Percentiles rank a stretch among this genome's conserved stretches.
phyloP scores from a whole-genome alignment of 2,888 invertebrate genomes.

The Coelopa pilipes region DNA sequence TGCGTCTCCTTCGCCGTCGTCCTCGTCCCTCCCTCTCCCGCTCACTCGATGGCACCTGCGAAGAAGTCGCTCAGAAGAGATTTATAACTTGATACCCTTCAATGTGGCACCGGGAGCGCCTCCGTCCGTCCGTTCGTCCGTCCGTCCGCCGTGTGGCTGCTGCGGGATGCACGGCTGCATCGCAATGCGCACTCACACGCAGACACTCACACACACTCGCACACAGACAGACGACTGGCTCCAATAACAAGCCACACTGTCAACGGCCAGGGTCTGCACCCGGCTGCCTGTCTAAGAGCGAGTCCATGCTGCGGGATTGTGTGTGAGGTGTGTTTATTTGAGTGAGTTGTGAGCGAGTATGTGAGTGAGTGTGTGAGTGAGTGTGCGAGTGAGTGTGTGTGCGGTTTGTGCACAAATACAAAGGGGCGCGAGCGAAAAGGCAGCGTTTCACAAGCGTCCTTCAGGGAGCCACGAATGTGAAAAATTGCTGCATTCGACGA shows the following conservation, averaged over 20 bases:
- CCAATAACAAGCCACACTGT: constrained; percentile 24
- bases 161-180: constrained; percentile 19
- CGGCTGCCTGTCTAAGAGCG: constrained; percentile 7
- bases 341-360: neutral
- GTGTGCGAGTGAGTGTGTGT: constrained; percentile 12
- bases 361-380: neutral
- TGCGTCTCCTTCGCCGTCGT: constrained; percentile 1
- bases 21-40: neutral
- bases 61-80: constrained; percentile 28
- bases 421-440: neutral
- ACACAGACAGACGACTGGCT: neutral
- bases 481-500: constrained; percentile 33
- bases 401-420: constrained; percentile 26
- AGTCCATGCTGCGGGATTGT: neutral
- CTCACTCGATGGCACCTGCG: constrained; percentile 17
- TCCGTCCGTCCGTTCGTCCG: neutral
- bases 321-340: neutral
- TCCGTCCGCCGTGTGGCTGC: constrained; percentile 5
- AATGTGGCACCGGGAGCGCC: constrained; percentile 2
- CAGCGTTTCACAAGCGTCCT: constrained; percentile 30
- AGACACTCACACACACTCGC: neutral
- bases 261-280: neutral
- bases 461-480: constrained; percentile 29
- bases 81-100: constrained; percentile 32
- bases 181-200: constrained; percentile 23